Percentiles rank a stretch among this genome's conserved stretches.
Conservation (phyloP, 2,113 vertebrate genomes). For the Hystrix cristata region DNA sequence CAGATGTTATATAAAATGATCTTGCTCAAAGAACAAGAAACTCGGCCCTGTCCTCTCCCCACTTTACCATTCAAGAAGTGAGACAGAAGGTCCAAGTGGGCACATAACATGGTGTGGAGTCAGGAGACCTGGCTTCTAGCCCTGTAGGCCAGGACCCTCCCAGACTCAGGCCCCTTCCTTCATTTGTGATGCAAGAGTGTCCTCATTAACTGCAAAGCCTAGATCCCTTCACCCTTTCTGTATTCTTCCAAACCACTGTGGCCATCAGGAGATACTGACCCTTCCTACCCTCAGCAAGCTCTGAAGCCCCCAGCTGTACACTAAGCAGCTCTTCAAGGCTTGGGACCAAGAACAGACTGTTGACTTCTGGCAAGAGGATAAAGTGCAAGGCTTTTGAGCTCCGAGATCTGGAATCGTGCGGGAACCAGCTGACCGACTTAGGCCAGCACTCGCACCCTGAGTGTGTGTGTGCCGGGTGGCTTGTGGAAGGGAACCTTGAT, state of each 20-base stretch:
- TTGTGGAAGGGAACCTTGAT: background rate
- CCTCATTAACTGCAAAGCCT: background rate
- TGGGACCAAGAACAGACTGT: background rate
- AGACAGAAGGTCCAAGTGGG: background rate
- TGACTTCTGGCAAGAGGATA: constrained; percentile 60
- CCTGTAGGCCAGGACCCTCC: background rate
- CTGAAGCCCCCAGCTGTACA: background rate
- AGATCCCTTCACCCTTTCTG: background rate
- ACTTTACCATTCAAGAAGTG: background rate
- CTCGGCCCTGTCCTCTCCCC: background rate
- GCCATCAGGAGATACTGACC: background rate
- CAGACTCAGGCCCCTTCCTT: rapidly evolving
- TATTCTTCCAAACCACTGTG: background rate
- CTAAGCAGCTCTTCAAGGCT: constrained; percentile 54
- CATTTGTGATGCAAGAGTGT: background rate
- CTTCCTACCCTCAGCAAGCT: background rate
- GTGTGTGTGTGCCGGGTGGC: background rate
- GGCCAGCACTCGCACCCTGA: background rate
- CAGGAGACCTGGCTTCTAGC: background rate
- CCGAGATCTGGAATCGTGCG: constrained; percentile 41
- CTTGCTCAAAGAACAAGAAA: background rate
- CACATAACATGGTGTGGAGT: rapidly evolving
- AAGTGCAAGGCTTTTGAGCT: constrained; percentile 33
- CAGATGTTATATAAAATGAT: background rate
- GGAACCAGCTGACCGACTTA: background rate